Conservation (phyloP, 2,797 vertebrate genomes). For the Sebastes diaconus region DNA sequence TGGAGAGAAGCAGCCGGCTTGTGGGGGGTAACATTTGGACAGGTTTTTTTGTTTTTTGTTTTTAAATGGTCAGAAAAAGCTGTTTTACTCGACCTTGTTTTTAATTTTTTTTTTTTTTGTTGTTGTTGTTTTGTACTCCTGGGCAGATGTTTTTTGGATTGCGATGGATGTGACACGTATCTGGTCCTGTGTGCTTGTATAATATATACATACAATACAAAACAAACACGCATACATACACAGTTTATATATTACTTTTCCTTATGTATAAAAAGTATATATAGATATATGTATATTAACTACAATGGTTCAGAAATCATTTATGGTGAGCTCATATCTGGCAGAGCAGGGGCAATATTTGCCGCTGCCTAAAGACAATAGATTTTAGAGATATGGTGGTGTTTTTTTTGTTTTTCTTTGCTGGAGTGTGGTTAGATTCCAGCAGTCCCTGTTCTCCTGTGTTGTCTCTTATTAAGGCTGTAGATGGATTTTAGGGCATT, state of each 20-base stretch:
- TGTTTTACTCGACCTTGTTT: constrained; percentile 70
- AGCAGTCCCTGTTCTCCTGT: constrained; percentile 55
- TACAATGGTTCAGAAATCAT: constrained; percentile 78
- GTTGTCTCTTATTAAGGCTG: constrained; percentile 51
- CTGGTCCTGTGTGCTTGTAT: constrained; percentile 82
- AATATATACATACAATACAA: constrained; percentile 80
- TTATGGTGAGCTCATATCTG: constrained; percentile 75
- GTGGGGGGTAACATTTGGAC: constrained; percentile 42
- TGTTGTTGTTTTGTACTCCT: constrained; percentile 57
- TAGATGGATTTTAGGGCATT: constrained; percentile 60
- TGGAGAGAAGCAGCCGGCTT: constrained; percentile 80
- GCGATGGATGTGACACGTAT: constrained; percentile 75
- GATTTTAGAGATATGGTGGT: constrained; percentile 62
- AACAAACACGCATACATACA: constrained; percentile 77
- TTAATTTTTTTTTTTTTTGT: constrained; percentile 18
- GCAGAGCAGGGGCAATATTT: constrained; percentile 80
- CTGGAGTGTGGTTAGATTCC: constrained; percentile 68
- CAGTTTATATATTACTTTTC: constrained; percentile 86
- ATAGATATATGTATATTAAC: constrained; percentile 85
- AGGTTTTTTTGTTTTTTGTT: constrained; percentile 49
- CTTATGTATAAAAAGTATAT: constrained; percentile 86
- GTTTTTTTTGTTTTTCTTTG: constrained; percentile 43
- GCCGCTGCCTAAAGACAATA: constrained; percentile 71
- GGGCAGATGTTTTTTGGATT: constrained; percentile 64
- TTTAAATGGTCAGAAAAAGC: constrained; percentile 69